Conservation (phyloP, 2,113 vertebrate species). For the Pluvianellus socialis region DNA sequence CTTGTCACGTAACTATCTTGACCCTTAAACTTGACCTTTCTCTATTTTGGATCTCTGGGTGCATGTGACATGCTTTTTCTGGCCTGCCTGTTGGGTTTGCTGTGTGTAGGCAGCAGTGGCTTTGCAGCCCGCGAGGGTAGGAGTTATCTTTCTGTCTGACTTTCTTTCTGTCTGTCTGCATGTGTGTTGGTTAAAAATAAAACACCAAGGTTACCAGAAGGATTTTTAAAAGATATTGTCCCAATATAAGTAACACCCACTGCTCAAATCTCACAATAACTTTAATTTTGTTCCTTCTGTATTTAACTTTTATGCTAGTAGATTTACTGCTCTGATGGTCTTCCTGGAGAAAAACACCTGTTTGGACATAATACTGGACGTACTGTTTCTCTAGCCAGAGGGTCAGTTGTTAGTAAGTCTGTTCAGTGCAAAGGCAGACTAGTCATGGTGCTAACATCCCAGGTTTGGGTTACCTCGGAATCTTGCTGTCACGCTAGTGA, state of each 20-base stretch:
- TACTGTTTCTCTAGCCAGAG: background rate
- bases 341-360: slow-evolving; percentile 1
- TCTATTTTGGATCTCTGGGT: slow-evolving; percentile 52
- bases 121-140: slow-evolving; percentile 45
- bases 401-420: background rate
- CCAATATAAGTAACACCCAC: background rate
- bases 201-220: slow-evolving; percentile 6
- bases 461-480: background rate
- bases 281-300: background rate
- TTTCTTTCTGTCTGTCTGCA: slow-evolving; percentile 48
- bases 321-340: background rate
- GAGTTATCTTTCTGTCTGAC: slow-evolving; percentile 60
- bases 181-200: slow-evolving; percentile 62
- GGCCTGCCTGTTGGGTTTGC: slow-evolving; percentile 43
- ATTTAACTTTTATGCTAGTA: background rate
- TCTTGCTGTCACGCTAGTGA: background rate
- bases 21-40: slow-evolving; percentile 39
- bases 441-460: background rate
- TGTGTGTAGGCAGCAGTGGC: slow-evolving; percentile 68
- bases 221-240: background rate
- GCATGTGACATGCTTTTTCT: slow-evolving; percentile 60
- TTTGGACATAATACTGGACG: background rate
- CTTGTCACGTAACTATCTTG: slow-evolving; percentile 45
- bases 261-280: background rate
- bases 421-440: background rate